These are phyloP conservation scores for Chymomyza procnemis DNA, from an alignment of 2,888 invertebrate genomes.

Conservation along the genomic window DNA sequence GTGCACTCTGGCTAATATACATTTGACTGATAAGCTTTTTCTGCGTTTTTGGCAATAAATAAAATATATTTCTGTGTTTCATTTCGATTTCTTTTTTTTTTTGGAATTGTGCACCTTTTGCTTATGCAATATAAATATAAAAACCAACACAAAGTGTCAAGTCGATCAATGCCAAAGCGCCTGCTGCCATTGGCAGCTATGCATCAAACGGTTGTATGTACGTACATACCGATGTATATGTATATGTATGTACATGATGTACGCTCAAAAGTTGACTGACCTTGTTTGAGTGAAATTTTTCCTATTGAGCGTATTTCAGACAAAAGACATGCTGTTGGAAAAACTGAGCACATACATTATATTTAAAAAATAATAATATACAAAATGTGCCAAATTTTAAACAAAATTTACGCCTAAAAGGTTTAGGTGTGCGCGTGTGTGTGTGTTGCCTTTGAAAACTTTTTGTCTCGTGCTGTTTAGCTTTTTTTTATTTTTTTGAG, in stretches of 20 bases:
- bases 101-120: constrained; percentile 1
- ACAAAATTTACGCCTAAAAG: not conserved
- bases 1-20: not conserved
- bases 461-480: constrained; percentile 12
- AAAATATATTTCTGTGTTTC: too few species aligned
- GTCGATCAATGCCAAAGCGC: not conserved
- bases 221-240: too few species aligned
- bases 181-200: constrained; percentile 35
- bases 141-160: not conserved
- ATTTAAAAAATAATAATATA: not conserved
- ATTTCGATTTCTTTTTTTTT: too few species aligned
- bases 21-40: not conserved
- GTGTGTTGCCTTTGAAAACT: not conserved
- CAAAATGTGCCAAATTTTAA: not conserved
- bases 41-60: not conserved
- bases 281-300: constrained; percentile 43
- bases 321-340: not conserved
- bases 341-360: not conserved
- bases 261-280: constrained; percentile 63
- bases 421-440: not conserved
- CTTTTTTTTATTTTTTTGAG: constrained; percentile 8
- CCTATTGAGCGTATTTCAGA: constrained; percentile 10
- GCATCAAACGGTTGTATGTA: not conserved
- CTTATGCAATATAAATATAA: constrained; percentile 1
- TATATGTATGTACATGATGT: constrained; percentile 33